phyloP scores from a whole-genome alignment of 2,888 invertebrate species.

The Drosophila buzzatii region DNA sequence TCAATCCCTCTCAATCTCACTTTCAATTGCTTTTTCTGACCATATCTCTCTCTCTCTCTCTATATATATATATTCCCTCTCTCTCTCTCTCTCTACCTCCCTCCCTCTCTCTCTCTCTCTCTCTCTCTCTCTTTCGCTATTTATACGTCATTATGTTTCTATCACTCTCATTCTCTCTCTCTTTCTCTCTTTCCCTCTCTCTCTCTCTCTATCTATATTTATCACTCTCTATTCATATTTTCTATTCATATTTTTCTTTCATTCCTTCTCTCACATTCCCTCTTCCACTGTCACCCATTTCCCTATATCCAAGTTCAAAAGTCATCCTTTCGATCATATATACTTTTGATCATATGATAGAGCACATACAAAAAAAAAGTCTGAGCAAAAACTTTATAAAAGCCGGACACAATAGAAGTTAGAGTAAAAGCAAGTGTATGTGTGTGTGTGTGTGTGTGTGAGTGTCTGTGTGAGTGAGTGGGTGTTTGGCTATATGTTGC shows the following conservation, averaged over 20 bases:
- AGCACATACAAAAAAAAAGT: constrained; percentile 32
- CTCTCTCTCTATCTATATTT: background rate
- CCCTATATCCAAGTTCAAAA: background rate
- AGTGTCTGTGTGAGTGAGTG: no score
- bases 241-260: background rate
- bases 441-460: background rate
- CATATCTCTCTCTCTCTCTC: background rate
- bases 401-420: constrained; percentile 43
- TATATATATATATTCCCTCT: no score
- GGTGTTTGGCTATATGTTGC: background rate
- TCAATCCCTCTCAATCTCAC: no score
- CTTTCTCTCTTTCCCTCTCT: background rate
- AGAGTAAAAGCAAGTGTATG: background rate
- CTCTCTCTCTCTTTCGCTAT: no score
- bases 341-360: background rate
- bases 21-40: no score
- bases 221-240: background rate
- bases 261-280: background rate
- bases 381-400: constrained; percentile 48
- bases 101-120: background rate
- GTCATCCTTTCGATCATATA: background rate
- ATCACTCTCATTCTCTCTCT: background rate
- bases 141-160: no score
- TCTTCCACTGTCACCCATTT: background rate
- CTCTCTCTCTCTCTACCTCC: background rate